A percentile compares a stretch with the other conserved stretches of the same genome.
phyloP scores from a whole-genome alignment of 2,797 vertebrate species.

The Babyrousa celebensis region DNA sequence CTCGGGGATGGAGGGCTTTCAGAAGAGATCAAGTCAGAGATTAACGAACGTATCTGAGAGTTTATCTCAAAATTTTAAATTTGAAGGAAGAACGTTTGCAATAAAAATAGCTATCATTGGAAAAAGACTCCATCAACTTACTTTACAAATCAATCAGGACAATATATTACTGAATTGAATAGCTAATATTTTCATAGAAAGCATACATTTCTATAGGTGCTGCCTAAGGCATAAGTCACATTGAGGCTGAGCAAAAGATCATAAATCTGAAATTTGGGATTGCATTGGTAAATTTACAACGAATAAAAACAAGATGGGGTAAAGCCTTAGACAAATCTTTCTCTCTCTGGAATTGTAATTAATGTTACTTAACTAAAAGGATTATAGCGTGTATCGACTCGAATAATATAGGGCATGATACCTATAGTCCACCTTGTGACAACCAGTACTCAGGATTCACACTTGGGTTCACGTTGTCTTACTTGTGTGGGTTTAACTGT shows the following conservation, averaged over 20 bases:
- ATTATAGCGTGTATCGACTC: background rate
- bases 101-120: background rate
- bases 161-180: background rate
- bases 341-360: background rate
- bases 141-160: background rate
- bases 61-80: background rate
- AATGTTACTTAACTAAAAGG: no score
- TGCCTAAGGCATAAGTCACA: background rate
- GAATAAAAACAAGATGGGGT: background rate
- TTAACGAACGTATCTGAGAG: background rate
- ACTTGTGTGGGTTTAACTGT: background rate
- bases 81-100: background rate
- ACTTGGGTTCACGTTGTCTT: background rate
- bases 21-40: background rate
- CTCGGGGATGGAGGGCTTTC: background rate
- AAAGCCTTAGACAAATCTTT: background rate
- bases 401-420: background rate
- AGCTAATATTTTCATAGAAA: background rate
- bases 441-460: background rate
- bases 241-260: background rate
- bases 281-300: no score
- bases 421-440: background rate
- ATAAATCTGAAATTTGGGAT: constrained; percentile 31
- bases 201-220: background rate
- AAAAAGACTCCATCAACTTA: background rate